Evolutionary conservation across 2,888 invertebrate genomes (phyloP), one percentile per base, ranked within the genome.

Genomic region (Xylophagus ater): DNA sequence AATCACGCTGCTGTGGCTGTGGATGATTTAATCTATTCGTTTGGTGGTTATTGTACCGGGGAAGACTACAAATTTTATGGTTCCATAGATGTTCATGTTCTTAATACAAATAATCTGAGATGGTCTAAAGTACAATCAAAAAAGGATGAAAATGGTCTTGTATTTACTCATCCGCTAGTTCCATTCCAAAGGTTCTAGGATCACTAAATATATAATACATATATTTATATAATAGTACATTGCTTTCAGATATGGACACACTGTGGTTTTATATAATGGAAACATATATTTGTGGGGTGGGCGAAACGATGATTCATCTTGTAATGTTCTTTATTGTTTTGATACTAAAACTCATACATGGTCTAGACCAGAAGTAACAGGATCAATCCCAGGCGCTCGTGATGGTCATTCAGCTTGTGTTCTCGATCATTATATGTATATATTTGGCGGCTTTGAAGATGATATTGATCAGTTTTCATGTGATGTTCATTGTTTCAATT

Each of bases 371-470:
- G 47, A 59, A 29, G 78, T 79, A 1, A 66, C 68, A 2, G 90
- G 90, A 0, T 66, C 66, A 33, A 66, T 78, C 19, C 93, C 93
- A 0, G 77, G 78, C 41, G 82, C 88, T 0, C 73, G 90, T 51
- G 93, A 94, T 65, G 94, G 93, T 0, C 93, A 94, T 60, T 81
- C 89, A 1, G 89, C 92, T 2, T 87, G 87, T 57, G 67, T 87
- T 2, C 79, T 85, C 49, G 70, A 71, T 39, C 72, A 81, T 52
- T 74, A 70, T 53, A 90, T 92, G 89, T 86, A 81, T 55, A 77
- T 93, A 43, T 90, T 87, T 68, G 92, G 89, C 19, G 93, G 93
- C 1, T 93, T 83, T 65, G 88, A 90, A 57, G 89, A 90, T 58
- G 76, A 78, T 37, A 73, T 78, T 26, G 81, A 84, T 56, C 72